These are phyloP conservation scores for Tenebrio molitor DNA, from an alignment of 1,140 invertebrate species.

Conservation along the genomic window DNA sequence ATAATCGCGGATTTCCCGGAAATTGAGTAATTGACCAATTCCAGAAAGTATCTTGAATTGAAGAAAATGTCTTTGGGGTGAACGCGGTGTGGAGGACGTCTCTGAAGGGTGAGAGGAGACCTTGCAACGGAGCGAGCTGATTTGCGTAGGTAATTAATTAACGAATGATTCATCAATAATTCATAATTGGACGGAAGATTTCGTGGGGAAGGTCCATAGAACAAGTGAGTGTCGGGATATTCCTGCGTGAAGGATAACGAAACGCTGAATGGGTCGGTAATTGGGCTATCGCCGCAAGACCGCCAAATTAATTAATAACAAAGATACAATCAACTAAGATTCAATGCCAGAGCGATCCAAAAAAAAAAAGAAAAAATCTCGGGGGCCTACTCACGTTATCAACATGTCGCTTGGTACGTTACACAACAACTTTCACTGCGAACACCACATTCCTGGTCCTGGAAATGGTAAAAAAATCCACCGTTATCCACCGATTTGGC, in stretches of 20 bases:
- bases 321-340: too few relatives aligned
- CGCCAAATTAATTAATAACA: too few relatives aligned
- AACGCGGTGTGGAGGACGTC: too few relatives aligned
- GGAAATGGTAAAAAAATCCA: background rate
- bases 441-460: conserved; percentile 6
- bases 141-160: conserved; percentile 22
- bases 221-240: too few relatives aligned
- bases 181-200: conserved; percentile 22
- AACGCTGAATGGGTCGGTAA: too few relatives aligned
- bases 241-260: too few relatives aligned
- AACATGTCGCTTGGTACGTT: conserved; percentile 15
- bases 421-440: conserved; percentile 37
- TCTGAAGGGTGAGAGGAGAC: background rate
- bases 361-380: too few relatives aligned
- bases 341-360: too few relatives aligned
- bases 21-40: background rate
- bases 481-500: too few relatives aligned
- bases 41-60: too few relatives aligned
- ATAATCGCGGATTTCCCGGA: background rate
- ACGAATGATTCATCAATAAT: conserved; percentile 37
- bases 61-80: too few relatives aligned
- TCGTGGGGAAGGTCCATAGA: background rate
- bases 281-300: too few relatives aligned
- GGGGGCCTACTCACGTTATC: conserved; percentile 25
- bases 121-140: background rate